Percentiles rank a stretch among this genome's conserved stretches.
Conservation (phyloP, 2,113 vertebrate species). For the Dinomys branickii region DNA sequence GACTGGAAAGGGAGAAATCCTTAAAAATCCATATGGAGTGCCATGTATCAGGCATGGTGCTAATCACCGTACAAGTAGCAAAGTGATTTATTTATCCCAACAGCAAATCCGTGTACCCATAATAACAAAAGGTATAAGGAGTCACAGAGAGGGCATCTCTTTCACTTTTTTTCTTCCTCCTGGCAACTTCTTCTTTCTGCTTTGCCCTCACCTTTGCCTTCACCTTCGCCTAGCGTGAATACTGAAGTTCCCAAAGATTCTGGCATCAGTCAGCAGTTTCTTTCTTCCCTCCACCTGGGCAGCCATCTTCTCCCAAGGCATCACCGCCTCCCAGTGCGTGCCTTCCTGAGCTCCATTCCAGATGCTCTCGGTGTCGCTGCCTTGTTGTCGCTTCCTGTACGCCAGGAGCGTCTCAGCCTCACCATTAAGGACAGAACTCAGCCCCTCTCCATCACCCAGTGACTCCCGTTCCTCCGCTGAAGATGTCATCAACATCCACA, state of each 20-base stretch:
- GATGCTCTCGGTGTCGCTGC: too few species aligned
- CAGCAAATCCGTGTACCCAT: neutral
- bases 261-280: neutral
- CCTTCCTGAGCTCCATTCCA: neutral
- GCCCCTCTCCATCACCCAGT: neutral
- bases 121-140: neutral
- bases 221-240: neutral
- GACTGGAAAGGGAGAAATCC: neutral
- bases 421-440: neutral
- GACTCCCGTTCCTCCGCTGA: neutral
- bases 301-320: neutral
- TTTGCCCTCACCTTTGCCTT: neutral
- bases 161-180: neutral
- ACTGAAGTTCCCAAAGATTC: neutral
- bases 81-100: neutral
- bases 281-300: neutral
- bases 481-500: neutral
- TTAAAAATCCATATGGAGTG: neutral
- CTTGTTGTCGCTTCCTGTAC: too few species aligned
- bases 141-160: neutral
- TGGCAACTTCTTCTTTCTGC: neutral
- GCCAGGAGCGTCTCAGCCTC: neutral
- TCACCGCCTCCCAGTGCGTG: neutral
- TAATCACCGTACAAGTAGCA: neutral
- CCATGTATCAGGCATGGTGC: neutral